These are phyloP conservation scores for Trichonephila clavipes DNA, from an alignment of 1,140 invertebrate species.

Conservation along the genomic window DNA sequence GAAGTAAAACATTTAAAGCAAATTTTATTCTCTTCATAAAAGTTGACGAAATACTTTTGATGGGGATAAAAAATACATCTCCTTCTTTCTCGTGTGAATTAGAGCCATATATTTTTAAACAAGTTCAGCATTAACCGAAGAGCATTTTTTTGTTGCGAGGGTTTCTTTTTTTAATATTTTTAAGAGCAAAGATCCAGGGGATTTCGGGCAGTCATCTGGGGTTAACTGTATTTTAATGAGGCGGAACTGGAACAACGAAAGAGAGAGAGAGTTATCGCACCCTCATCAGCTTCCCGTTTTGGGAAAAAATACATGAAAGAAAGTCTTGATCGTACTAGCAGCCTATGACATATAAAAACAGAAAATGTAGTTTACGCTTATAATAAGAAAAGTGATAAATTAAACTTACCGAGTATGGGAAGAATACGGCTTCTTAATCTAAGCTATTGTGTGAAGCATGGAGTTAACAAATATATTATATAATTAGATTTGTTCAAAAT, in stretches of 20 bases:
- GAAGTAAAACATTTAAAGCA: not conserved
- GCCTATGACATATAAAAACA: slow-evolving; percentile 36
- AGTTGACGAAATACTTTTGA: slow-evolving; percentile 7
- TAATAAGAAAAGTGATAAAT: slow-evolving; percentile 55
- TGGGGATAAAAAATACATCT: not conserved
- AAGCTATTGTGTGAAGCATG: not conserved
- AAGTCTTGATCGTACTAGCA: slow-evolving; percentile 19
- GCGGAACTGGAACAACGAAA: slow-evolving; percentile 64
- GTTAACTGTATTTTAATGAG: slow-evolving; percentile 74
- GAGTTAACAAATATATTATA: not conserved
- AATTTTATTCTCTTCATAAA: slow-evolving; percentile 17
- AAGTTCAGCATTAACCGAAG: slow-evolving; percentile 4
- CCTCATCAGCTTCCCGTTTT: slow-evolving; percentile 8
- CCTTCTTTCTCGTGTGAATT: not conserved
- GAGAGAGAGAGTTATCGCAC: slow-evolving; percentile 57
- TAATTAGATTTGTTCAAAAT: slow-evolving; percentile 7
- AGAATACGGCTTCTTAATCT: not conserved
- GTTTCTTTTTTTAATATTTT: slow-evolving; percentile 23
- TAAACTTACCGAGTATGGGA: not conserved
- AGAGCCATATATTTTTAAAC: slow-evolving; percentile 39
- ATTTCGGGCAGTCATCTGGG: slow-evolving; percentile 54
- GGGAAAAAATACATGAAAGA: not conserved
- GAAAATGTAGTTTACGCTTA: slow-evolving; percentile 29
- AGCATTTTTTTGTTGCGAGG: slow-evolving; percentile 10
- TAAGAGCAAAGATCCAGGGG: not conserved